Evolutionary conservation across 2,113 vertebrate species (phyloP).

Genomic region (Apodemus sylvaticus): DNA sequence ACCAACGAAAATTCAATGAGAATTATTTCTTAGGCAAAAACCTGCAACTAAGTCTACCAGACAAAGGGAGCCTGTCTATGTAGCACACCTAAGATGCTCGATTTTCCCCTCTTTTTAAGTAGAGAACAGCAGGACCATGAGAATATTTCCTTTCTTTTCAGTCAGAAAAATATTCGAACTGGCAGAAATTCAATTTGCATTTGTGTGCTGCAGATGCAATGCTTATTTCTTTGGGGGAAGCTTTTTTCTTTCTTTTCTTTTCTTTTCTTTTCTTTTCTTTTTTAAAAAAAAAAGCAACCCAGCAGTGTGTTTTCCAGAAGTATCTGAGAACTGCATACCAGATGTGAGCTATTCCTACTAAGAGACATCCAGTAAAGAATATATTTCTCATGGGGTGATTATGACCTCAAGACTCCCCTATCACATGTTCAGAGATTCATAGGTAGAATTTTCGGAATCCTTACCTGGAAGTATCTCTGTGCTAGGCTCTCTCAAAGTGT

Average conservation of each 20-base stretch:
- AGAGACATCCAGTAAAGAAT: constrained; percentile 16
- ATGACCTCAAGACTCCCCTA: constrained; percentile 2
- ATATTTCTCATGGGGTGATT: background rate
- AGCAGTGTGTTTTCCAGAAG: constrained; percentile 73
- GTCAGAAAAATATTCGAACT: constrained; percentile 72
- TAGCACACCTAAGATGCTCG: constrained; percentile 41
- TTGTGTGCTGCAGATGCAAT: constrained; percentile 31
- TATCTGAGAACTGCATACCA: constrained; percentile 70
- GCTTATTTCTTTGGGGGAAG: constrained; percentile 78
- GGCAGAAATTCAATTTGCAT: constrained; percentile 68
- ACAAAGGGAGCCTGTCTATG: constrained; percentile 64
- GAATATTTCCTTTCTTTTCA: constrained; percentile 39
- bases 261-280: background rate
- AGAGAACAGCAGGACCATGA: constrained; percentile 51
- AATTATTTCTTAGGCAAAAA: constrained; percentile 66
- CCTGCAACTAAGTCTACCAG: constrained; percentile 57
- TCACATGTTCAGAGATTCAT: constrained; percentile 4
- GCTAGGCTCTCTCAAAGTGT: background rate
- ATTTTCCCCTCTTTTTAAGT: constrained; percentile 62
- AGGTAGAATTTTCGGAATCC: background rate
- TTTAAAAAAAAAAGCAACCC: constrained; percentile 78
- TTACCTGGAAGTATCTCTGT: constrained; percentile 42
- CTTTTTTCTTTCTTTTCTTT: background rate
- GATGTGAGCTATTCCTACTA: constrained; percentile 44
- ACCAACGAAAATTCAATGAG: constrained; percentile 40